Conservation (phyloP, 2,113 vertebrate genomes). For the Sprattus sprattus region DNA sequence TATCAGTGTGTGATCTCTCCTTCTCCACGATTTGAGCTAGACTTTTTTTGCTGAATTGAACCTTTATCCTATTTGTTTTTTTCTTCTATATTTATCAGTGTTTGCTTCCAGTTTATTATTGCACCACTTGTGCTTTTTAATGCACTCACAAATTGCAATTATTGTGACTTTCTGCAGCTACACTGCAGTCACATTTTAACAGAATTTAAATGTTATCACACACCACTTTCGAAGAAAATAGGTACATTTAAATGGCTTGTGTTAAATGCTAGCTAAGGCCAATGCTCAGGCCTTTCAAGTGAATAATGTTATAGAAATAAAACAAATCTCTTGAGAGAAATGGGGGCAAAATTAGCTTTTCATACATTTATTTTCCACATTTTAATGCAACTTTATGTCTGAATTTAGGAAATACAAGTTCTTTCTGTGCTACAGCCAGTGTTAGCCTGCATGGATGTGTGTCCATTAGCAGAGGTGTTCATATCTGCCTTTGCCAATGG, state of each 20-base stretch:
- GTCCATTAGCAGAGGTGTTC: neutral
- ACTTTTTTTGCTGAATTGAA: neutral
- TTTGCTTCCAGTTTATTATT: neutral
- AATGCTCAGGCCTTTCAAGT: neutral
- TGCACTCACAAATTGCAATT: neutral
- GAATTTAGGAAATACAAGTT: too few species aligned
- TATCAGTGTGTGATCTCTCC: neutral
- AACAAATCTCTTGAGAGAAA: neutral
- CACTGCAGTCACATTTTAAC: neutral
- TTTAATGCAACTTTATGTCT: neutral
- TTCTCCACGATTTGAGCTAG: neutral
- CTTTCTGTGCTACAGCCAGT: neutral
- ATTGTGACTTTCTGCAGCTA: neutral
- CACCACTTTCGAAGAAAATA: neutral
- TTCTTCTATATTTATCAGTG: neutral
- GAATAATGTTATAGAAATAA: neutral
- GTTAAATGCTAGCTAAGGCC: neutral
- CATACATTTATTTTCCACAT: neutral
- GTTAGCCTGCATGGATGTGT: neutral
- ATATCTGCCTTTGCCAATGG: neutral
- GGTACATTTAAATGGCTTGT: neutral
- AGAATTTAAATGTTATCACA: neutral
- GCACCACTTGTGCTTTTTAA: neutral
- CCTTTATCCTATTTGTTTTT: neutral
- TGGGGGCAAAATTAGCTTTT: neutral